phyloP scores from a whole-genome alignment of 2,888 invertebrate species.

The Seira ritae region DNA sequence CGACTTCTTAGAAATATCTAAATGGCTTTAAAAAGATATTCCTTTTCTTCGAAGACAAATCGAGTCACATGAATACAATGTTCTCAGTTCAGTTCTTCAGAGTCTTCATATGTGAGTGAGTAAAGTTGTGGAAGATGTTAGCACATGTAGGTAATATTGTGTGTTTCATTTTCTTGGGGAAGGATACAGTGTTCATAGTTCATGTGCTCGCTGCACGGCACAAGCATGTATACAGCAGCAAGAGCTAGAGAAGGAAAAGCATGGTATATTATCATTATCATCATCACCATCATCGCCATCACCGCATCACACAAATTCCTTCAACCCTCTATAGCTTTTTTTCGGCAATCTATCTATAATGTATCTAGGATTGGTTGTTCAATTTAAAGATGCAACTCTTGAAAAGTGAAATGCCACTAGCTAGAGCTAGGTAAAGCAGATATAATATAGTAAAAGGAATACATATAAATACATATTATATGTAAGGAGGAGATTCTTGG shows the following conservation, averaged over 20 bases:
- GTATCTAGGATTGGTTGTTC: conserved; percentile 50
- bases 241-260: too few species aligned
- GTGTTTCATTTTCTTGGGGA: conserved; percentile 10
- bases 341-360: conserved; percentile 46
- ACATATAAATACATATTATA: neutral
- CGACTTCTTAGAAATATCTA: conserved; percentile 10
- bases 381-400: conserved; percentile 62
- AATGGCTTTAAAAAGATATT: conserved; percentile 2
- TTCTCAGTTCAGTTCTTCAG: neutral
- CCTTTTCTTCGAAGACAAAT: neutral
- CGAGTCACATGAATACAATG: conserved; percentile 7
- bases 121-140: neutral
- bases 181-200: neutral
- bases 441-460: too few species aligned
- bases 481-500: conserved; percentile 57
- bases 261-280: too few species aligned
- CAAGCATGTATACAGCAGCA: neutral
- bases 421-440: conserved; percentile 16
- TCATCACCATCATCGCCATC: neutral
- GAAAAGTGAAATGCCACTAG: conserved; percentile 55
- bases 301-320: conserved; percentile 39
- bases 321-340: conserved; percentile 25
- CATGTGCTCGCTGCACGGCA: too few species aligned
- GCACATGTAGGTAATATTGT: conserved; percentile 4
- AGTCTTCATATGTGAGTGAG: neutral